Percentiles rank a stretch among this genome's conserved stretches.
phyloP scores from a whole-genome alignment of 2,797 vertebrate species.

The Anas bahamensis region DNA sequence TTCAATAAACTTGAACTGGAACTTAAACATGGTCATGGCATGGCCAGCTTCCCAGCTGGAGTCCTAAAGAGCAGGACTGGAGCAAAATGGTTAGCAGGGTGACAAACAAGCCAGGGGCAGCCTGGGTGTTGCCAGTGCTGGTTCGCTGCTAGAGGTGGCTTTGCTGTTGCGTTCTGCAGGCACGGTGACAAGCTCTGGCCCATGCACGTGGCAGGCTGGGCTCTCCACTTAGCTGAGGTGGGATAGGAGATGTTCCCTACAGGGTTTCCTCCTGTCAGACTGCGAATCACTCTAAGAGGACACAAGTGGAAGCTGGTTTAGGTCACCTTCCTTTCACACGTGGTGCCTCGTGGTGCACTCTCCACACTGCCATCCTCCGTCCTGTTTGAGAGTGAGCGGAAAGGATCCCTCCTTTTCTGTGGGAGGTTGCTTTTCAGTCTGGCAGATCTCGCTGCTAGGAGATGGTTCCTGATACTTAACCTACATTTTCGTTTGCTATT shows the following conservation, averaged over 20 bases:
- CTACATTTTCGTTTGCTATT: slow-evolving; percentile 6
- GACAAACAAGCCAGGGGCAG: background rate
- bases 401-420: background rate
- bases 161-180: background rate
- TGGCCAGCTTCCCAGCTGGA: background rate
- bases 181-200: background rate
- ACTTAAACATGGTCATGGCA: background rate
- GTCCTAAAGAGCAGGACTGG: background rate
- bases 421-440: background rate
- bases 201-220: background rate
- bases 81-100: background rate
- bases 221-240: background rate
- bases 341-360: background rate
- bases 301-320: background rate
- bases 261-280: background rate
- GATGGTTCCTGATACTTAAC: slow-evolving; percentile 27
- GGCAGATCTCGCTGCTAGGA: background rate
- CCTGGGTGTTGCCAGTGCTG: accelerated
- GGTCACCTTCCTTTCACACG: background rate
- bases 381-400: background rate
- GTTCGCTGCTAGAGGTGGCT: accelerated
- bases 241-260: background rate
- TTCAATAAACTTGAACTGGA: background rate
- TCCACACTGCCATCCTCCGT: background rate
- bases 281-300: background rate